Base-by-base conservation (phyloP, 1,140 invertebrate species). In the Zaprionus tsacasi region DNA sequence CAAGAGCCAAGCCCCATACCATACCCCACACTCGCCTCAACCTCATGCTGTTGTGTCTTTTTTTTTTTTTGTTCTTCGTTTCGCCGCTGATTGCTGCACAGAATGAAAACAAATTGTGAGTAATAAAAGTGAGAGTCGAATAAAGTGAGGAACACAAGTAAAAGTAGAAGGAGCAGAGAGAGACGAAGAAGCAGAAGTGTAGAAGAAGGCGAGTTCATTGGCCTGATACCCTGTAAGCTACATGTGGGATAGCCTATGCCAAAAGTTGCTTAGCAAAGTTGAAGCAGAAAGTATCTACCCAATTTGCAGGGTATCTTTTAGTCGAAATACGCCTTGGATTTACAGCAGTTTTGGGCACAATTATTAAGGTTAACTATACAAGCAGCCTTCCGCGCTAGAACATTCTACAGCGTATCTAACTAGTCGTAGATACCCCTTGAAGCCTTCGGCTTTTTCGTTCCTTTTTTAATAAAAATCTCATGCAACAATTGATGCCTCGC, bases 21-120 rank as follows among this genome's bases (percentile, higher is more conserved):
- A 25, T 2, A 11, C 60, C 27, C 15, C 21, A 33, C 4, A 6
- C 30, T 33, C 30, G 6, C 33, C 27, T 30, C 12, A 7, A 4
- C 33, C 27, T 30, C 12, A 7, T 35, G 35, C 12, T 11, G 40
- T 38, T 58, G 40, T 71, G 50, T 55, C 17, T 30, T 30, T 43
- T 71, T 36, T 60, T 27, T 27, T 36, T 45, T 30, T 30, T 3
- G 27, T 30, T 21, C 21, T 30, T 30, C 27, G n/a, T 43, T 58
- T 15, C 21, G 13, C 33, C 27, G 33, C 55, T 70, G 72, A 75
- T 75, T 70, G 72, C 72, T 36, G 59, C 61, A 65, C 54, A 65
- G 43, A 75, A 64, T 70, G 54, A 58, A 70, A 76, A 76, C 55
- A 76, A 76, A 63, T 75, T 70, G 72, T 70, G 72, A 70, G 72